Evolutionary conservation across 2,888 invertebrate genomes (phyloP), one percentile per base, ranked within the genome.

Genomic region (Diloba caeruleocephala): DNA sequence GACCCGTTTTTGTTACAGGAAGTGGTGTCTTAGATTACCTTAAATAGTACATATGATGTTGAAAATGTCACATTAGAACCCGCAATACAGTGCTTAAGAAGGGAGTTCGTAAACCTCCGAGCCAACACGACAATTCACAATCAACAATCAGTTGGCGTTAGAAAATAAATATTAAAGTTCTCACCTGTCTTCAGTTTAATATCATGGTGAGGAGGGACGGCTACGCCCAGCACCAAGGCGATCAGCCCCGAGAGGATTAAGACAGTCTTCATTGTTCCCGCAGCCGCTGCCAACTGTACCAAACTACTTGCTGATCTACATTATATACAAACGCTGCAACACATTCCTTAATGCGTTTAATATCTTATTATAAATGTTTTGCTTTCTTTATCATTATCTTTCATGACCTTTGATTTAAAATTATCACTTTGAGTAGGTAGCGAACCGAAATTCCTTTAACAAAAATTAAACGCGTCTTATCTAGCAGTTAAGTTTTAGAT

Each of bases 251-350:
- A 85, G 46, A 94, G 74, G 53, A 91, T 78, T 62, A 93, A 58
- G 83, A 92, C 87, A 86, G 92, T 89, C 89, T 90, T 94, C 94
- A 92, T 93, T 70, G 75, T 89, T 67, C 66, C 71, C 76, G 72
- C 76, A 64, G 63, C 69, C 73, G 77, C 77, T 80, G 80, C 62
- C 78, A 86, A 90, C 89, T 90, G 90, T 90, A 52, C 78, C 57
- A 46, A 25, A 44, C 48, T 42, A 25, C 4, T 10, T 9, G 1
- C 0, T 4, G 12, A 9, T 13, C 12, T 17, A 29, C 19, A 12
- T 71, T 81, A 71, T 84, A 81, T 81, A 82, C 59, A 1, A 32
- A n/a, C 26, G 8, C 13, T 10, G 9, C 39, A 48, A 33, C 52
- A 28, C 48, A 15, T 43, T 50, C 23, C 39, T 32, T 15, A 42